Base-by-base conservation (phyloP, 1,140 invertebrate genomes). In the Drosophila erecta region DNA sequence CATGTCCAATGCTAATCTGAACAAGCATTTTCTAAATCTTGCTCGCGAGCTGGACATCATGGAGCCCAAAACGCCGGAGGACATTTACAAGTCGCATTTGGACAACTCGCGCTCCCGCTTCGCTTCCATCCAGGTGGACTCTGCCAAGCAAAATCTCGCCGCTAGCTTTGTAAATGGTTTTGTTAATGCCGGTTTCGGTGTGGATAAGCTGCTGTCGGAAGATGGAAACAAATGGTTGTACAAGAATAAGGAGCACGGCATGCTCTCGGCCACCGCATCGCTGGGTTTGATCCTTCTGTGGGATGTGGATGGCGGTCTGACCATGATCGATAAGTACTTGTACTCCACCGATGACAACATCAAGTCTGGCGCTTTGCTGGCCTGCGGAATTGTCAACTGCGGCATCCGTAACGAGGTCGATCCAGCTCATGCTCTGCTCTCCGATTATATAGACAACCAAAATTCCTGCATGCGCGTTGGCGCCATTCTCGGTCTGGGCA, bases 111-210 rank as follows among this genome's bases (percentile, higher is more conserved):
- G 97, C 50, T 96, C 96, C 0, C 95, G 96, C 14, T 96, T 98
- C 74, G 94, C 95, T 11, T 96, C 96, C 14, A 96, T 96, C 7
- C 95, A 97, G 57, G 96, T 98, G 1, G 98, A 99, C 93, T 99
- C 98, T 0, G 98, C 98, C 0, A 94, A 98, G 57, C 98, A 99
- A 92, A 99, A 99, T 93, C 93, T 99, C 6, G 98, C 99, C 0
- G 97, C 99, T 0, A 99, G 98, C 59, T 99, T 99, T 93, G 99
- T 99, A 0, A 99, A 99, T 93, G 99, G 98, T 10, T 99, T 99
- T 92, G 98, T 99, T 0, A 99, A 99, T 92, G 98, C 98, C 49
- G 99, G 97, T 2, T 99, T 99, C 93, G 98, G 99, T 1, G 95
- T 98, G 33, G 99, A 99, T 91, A 99, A 99, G 93, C 94, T 99